A percentile compares a stretch with the other conserved stretches of the same genome.
phyloP scores from a whole-genome alignment of 2,888 invertebrate genomes.

The Hetaerina titia region DNA sequence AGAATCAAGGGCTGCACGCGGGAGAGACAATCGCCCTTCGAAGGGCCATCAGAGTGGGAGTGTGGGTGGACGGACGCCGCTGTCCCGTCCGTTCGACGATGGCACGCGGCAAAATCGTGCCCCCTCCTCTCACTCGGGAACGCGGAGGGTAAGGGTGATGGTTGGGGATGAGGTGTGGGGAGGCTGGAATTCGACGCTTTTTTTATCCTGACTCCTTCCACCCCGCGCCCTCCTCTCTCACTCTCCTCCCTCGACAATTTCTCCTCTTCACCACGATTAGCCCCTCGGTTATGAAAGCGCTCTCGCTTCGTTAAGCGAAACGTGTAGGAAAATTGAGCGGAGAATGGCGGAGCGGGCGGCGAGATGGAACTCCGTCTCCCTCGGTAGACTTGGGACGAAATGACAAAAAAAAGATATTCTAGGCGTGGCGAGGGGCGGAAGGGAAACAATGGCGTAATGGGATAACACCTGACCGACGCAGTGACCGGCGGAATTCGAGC shows the following conservation, averaged over 20 bases:
- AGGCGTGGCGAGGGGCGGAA: background rate
- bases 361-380: background rate
- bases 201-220: background rate
- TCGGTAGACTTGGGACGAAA: background rate
- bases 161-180: too few species aligned
- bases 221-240: background rate
- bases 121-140: background rate
- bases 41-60: background rate
- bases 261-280: slow-evolving; percentile 2
- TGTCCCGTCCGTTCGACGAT: too few species aligned
- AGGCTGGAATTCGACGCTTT: background rate
- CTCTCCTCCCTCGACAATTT: background rate
- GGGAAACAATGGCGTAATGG: background rate
- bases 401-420: background rate
- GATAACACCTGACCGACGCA: background rate
- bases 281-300: background rate
- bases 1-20: too few species aligned
- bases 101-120: background rate
- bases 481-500: background rate
- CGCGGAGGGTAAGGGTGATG: background rate
- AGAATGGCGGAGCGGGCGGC: background rate
- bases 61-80: too few species aligned
- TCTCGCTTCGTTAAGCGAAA: slow-evolving; percentile 9
- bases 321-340: background rate
- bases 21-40: too few species aligned